Base-by-base conservation (phyloP, 2,113 vertebrate species). In the Bujurquina vittata region DNA sequence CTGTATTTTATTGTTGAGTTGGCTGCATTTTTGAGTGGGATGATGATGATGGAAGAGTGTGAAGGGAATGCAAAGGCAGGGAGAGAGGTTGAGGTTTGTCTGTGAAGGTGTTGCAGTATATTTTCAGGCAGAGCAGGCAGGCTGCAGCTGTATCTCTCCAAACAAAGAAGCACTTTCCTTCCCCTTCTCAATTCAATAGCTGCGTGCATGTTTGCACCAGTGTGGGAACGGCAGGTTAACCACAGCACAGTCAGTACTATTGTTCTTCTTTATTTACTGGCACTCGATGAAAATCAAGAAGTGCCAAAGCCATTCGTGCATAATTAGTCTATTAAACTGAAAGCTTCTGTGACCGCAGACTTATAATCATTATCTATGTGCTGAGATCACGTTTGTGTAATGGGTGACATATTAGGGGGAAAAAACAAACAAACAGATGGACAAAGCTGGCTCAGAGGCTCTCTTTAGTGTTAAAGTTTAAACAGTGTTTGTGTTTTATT, bases 161-260 rank as follows among this genome's bases (percentile, higher is more conserved):
- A 95, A 96, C 95, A 96, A 95, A 94, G 94, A 94, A 93, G 84
- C 88, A 86, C 88, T 94, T 94, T 95, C 92, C 94, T 96, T 96
- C 95, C 95, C 86, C 93, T 96, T 96, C 93, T 95, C 84, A 84
- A 80, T 94, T 95, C 88, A 96, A 95, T 95, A 90, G 91, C 86
- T 79, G 88, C 85, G 60, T 92, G 92, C 89, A 83, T 83, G 86
- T 75, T 76, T 80, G 77, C 82, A 67, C 60, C 63, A 57, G 84
- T 91, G 91, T 89, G 89, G 92, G 91, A 95, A 94, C 90, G 89
- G 86, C 85, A 75, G 81, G 57, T 75, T 80, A 89, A 95, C 94
- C 94, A 59, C 94, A 94, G 88, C 90, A 89, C 85, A 92, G 89
- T 88, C 79, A 46, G 37, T 9, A 22, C 86, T 76, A 84, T 91